phyloP scores from a whole-genome alignment of 2,113 vertebrate genomes.

The Melanocharis versteri region DNA sequence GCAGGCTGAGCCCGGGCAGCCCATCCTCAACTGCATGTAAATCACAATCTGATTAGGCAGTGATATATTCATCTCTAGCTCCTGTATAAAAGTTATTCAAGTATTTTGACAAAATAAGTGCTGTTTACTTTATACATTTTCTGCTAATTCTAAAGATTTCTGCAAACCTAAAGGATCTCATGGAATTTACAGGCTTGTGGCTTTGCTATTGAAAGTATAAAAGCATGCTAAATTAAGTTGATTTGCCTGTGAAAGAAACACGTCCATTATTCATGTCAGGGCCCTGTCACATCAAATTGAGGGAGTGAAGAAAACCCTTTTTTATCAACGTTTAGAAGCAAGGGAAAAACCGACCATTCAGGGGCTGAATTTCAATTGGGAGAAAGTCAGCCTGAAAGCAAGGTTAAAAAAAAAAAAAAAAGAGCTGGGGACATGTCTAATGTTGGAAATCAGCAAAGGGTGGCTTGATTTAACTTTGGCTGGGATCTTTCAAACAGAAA shows the following conservation, averaged over 20 bases:
- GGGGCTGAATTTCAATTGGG: slow-evolving; percentile 91
- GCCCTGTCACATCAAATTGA: slow-evolving; percentile 99
- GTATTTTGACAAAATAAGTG: slow-evolving; percentile 82
- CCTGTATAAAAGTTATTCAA: slow-evolving; percentile 78
- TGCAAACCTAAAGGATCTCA: slow-evolving; percentile 87
- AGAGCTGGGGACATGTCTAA: slow-evolving; percentile 81
- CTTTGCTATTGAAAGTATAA: slow-evolving; percentile 90
- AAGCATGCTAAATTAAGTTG: slow-evolving; percentile 99
- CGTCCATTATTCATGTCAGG: slow-evolving; percentile 99
- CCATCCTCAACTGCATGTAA: slow-evolving; percentile 74
- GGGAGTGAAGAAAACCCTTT: slow-evolving; percentile 94
- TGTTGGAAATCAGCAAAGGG: slow-evolving; percentile 82
- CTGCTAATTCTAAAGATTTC: slow-evolving; percentile 90
- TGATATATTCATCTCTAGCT: slow-evolving; percentile 77
- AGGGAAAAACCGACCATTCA: slow-evolving; percentile 89
- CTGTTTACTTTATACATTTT: slow-evolving; percentile 82
- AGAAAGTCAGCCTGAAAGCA: slow-evolving; percentile 97
- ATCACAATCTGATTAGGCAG: slow-evolving; percentile 78
- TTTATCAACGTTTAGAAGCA: slow-evolving; percentile 96
- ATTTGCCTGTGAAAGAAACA: slow-evolving; percentile 99
- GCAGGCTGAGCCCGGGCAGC: slow-evolving; percentile 5
- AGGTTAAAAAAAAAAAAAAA: slow-evolving; percentile 75
- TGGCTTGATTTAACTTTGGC: slow-evolving; percentile 83
- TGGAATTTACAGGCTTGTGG: slow-evolving; percentile 95
- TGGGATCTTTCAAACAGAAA: slow-evolving; percentile 74